Conservation (phyloP, 1,140 invertebrate genomes). For the Triops cancriformis region DNA sequence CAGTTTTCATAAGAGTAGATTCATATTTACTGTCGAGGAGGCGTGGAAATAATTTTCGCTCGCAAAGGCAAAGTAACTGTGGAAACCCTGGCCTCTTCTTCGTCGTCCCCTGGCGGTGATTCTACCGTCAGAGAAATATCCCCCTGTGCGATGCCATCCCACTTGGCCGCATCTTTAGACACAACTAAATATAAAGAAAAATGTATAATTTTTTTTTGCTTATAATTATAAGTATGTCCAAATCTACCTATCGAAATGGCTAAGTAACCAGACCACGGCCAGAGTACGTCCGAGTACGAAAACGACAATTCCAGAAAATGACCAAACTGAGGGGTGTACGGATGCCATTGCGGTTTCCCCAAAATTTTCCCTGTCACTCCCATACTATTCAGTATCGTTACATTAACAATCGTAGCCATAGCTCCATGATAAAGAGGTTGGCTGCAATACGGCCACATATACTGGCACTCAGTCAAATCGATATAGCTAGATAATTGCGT, state of each 20-base stretch:
- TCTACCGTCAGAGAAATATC: constrained; percentile 76
- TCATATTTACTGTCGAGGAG: constrained; percentile 50
- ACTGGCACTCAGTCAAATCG: constrained; percentile 86
- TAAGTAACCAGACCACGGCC: constrained; percentile 96
- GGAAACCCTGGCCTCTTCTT: constrained; percentile 49
- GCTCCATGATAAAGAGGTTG: constrained; percentile 83
- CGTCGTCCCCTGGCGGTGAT: constrained; percentile 60
- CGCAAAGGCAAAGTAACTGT: constrained; percentile 67
- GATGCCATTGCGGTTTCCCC: constrained; percentile 72
- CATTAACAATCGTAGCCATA: constrained; percentile 83
- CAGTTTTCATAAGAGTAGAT: not conserved
- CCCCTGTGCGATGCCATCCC: constrained; percentile 71
- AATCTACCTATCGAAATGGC: constrained; percentile 48
- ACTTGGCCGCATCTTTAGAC: constrained; percentile 53
- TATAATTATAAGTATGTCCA: not conserved
- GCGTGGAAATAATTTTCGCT: constrained; percentile 64
- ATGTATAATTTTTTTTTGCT: too few species aligned
- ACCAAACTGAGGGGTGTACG: constrained; percentile 68
- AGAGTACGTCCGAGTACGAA: constrained; percentile 70
- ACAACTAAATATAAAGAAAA: constrained; percentile 53
- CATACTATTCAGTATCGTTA: constrained; percentile 80
- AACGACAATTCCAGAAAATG: constrained; percentile 50
- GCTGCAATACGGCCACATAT: constrained; percentile 97
- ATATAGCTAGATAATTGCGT: constrained; percentile 62
- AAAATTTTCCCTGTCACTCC: constrained; percentile 72